Base-by-base conservation (phyloP, 2,113 vertebrate species). In the Rynchops niger region DNA sequence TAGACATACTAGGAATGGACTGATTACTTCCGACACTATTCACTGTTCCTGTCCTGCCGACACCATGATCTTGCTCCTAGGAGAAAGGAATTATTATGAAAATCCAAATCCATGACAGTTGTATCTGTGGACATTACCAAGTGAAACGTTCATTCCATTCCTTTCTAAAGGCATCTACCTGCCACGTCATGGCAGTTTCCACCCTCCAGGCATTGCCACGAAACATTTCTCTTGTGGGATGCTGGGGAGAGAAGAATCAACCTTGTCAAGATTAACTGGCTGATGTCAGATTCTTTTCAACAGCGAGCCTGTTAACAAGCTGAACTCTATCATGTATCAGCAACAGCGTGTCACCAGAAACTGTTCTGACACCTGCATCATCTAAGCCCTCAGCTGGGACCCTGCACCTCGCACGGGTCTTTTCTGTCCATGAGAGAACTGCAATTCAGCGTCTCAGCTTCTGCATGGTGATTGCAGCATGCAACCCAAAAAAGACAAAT, bases 1-100 rank as follows among this genome's bases (percentile, higher is more conserved):
- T 99, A 89, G 99, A 99, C 99, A 99, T 99, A 96, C 99, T 99
- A 93, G 99, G 99, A 97, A 99, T 99, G 97, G 99, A 99, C 94
- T 99, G 99, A 98, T 99, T 99, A 97, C 99, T 99, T 91, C 99
- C 99, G n/a, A 99, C 99, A 72, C 99, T 99, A 96, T 99, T 99
- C 95, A 99, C 99, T 23, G 99, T 99, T 95, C 99, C 99, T 5
- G 99, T 99, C 95, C 99, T 98, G 88, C 99, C 98, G 66, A 99
- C 98, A 93, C 98, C 98, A 67, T 99, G 98, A 86, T 99, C 99
- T 95, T 99, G 98, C 72, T 99, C 99, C 99, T 99, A 95, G 66
- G 34, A 67, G 36, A 95, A 93, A 93, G 43, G 43, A 62, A 97
- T 96, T 45, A 90, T 49, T 88, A 88, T 43, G 40, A 65, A 96